Base-by-base conservation (phyloP, 1,140 invertebrate genomes). In the Nymphalis io region DNA sequence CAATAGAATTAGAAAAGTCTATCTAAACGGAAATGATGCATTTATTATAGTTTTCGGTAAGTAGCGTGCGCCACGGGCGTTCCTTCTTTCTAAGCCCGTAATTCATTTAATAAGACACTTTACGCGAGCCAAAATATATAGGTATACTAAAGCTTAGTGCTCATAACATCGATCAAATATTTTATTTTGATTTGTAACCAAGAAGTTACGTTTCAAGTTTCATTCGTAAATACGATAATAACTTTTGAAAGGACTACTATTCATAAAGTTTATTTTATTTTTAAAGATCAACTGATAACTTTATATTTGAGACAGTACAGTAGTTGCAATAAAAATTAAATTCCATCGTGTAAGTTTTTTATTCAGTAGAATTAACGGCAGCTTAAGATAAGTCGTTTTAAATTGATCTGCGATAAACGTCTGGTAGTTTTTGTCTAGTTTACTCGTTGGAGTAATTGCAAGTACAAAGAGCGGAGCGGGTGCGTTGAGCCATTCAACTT, bases 61-160 rank as follows among this genome's bases (percentile, higher is more conserved):
- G 68, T 68, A 75, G 61, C 66, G 61, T 61, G 74, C 87, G 79
- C 87, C 76, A 80, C 84, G 80, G 87, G 87, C 81, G 85, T 82
- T 73, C 81, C 70, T 82, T 78, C 71, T 81, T 83, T 84, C 76
- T 79, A 83, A 84, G 76, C 79, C 79, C 84, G 82, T 88, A 87
- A 87, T 72, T 89, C 75, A 85, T 84, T 73, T 83, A 83, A 82
- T 84, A 87, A 87, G 80, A 83, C 80, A 86, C 74, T 82, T 86
- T 82, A 89, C 83, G 80, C 75, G 76, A 80, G 74, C 70, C 76
- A 82, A 82, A 79, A 68, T 79, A 33, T 51, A 51, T 62, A n/a
- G n/a, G n/a, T n/a, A 39, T 51, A 51, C 23, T 13, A 77, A 70
- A 78, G 80, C 79, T 81, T 80, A 83, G 82, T 78, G 75, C 80